Evolutionary conservation across 2,888 invertebrate genomes (phyloP).

Genomic region (Archaeoteleia sp.): DNA sequence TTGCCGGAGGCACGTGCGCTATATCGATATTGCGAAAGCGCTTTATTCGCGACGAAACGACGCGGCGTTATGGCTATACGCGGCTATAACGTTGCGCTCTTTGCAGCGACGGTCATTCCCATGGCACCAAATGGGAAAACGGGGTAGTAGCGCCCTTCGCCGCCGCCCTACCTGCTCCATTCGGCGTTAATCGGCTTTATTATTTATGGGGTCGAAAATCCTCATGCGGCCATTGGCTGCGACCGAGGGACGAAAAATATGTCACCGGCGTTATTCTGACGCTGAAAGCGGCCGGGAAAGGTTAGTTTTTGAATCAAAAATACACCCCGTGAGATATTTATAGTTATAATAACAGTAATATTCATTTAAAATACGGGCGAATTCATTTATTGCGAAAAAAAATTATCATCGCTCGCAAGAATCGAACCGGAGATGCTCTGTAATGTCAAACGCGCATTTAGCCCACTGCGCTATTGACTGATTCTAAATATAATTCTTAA

Average conservation of each 20-base stretch:
- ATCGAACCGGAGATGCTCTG: no score
- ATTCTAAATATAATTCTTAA: no score
- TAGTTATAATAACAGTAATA: no score
- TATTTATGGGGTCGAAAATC: slow-evolving; percentile 41
- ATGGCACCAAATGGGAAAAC: slow-evolving; percentile 20
- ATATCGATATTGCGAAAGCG: slow-evolving; percentile 45
- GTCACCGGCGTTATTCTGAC: slow-evolving; percentile 12
- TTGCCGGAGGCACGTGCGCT: slow-evolving; percentile 39
- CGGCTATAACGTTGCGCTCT: slow-evolving; percentile 27
- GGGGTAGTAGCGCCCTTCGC: background rate
- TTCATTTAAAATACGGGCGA: no score
- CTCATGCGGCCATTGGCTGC: slow-evolving; percentile 16
- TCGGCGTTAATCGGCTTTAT: slow-evolving; percentile 41
- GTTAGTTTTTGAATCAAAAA: no score
- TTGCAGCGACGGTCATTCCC: slow-evolving; percentile 34
- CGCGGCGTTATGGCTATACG: slow-evolving; percentile 30
- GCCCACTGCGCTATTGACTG: no score
- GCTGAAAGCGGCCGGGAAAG: no score
- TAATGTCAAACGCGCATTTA: no score
- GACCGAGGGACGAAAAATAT: slow-evolving; percentile 3
- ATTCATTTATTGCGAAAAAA: no score
- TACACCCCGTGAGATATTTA: no score
- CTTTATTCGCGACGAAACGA: slow-evolving; percentile 48
- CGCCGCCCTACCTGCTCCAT: slow-evolving; percentile 19
- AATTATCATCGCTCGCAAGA: no score